Conservation (phyloP, 2,888 invertebrate species). For the Deladenus siricidicola region DNA sequence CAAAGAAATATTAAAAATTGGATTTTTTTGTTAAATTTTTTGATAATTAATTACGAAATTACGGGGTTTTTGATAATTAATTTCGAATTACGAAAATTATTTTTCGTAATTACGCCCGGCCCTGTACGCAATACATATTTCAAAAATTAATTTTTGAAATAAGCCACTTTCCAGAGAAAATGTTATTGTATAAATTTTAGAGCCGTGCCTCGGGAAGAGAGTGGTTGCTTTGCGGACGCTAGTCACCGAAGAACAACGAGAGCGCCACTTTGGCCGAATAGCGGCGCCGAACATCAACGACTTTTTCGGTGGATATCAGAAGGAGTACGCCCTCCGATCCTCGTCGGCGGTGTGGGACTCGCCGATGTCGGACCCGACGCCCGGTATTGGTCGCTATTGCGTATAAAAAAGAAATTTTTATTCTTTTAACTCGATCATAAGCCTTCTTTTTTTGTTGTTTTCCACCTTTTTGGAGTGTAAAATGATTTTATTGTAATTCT, state of each 20-base stretch:
- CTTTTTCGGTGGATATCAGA: constrained; percentile 52
- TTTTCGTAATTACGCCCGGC: too few species aligned
- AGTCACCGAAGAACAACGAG: constrained; percentile 9
- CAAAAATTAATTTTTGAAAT: background rate
- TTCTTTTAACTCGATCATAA: too few species aligned
- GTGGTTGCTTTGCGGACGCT: background rate
- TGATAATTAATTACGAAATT: too few species aligned
- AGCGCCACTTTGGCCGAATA: constrained; percentile 21
- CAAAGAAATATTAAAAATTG: too few species aligned
- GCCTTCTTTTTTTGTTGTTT: too few species aligned
- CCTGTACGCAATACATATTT: background rate
- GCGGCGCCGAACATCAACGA: constrained; percentile 48
- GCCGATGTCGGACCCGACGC: constrained; percentile 44
- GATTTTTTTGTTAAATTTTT: too few species aligned
- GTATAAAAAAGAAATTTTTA: too few species aligned
- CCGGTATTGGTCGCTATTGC: constrained; percentile 6
- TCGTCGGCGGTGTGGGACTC: constrained; percentile 57
- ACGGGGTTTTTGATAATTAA: too few species aligned
- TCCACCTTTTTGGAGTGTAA: too few species aligned
- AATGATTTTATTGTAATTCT: too few species aligned
- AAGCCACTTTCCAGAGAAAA: too few species aligned
- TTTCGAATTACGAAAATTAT: too few species aligned
- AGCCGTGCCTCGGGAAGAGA: constrained; percentile 4
- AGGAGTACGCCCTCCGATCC: constrained; percentile 54
- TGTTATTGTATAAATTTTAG: background rate